A percentile compares a stretch with the other conserved stretches of the same genome.
These are phyloP conservation scores for Pheucticus melanocephalus DNA, from an alignment of 2,113 vertebrate species.

Conservation along the genomic window DNA sequence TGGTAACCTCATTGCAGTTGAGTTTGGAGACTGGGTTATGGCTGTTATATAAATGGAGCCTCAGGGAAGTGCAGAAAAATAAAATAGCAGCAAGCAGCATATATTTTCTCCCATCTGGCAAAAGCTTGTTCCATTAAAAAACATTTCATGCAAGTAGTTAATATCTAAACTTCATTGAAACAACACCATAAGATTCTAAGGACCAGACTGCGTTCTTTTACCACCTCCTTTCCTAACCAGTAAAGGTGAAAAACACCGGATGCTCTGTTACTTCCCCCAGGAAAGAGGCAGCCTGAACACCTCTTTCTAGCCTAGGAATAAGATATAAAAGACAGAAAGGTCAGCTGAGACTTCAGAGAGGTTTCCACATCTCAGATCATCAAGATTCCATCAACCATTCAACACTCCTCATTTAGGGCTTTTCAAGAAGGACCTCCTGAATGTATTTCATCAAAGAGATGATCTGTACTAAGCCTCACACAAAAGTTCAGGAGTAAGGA, in stretches of 20 bases:
- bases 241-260: not conserved
- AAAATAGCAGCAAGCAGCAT: not conserved
- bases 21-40: not conserved
- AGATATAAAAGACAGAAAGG: not conserved
- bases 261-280: not conserved
- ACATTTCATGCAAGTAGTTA: slow-evolving; percentile 27
- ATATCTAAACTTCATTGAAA: slow-evolving; percentile 41
- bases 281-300: not conserved
- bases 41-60: not conserved
- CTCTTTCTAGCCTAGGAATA: not conserved
- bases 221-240: not conserved
- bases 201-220: slow-evolving; percentile 30
- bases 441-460: not conserved
- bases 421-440: not conserved
- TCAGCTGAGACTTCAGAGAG: not conserved
- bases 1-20: not conserved
- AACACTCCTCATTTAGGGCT: not conserved
- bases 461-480: not conserved
- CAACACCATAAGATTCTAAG: slow-evolving; percentile 6
- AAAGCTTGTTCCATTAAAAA: slow-evolving; percentile 26
- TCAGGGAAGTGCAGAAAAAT: not conserved
- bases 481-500: fast-evolving
- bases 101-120: slow-evolving; percentile 28
- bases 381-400: not conserved
- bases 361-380: not conserved